These are phyloP conservation scores for Frankliniella intonsa DNA, from an alignment of 2,888 invertebrate species.

Conservation along the genomic window DNA sequence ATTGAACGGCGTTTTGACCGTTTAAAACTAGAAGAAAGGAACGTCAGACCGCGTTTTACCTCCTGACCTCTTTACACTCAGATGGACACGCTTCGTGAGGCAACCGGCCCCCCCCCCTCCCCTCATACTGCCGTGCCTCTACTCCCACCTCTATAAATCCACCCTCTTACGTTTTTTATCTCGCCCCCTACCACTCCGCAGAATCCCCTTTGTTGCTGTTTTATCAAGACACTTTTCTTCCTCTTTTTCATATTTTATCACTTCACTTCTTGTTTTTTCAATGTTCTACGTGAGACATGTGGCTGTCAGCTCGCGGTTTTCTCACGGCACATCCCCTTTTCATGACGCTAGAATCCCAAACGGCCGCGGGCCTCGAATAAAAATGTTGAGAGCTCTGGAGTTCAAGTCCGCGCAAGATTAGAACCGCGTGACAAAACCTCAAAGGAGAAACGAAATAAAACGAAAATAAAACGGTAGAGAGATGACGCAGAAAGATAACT, in stretches of 20 bases:
- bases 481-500: too few species aligned
- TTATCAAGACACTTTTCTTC: conserved; percentile 1
- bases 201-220: neutral
- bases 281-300: conserved; percentile 14
- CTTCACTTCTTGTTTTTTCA: conserved; percentile 20
- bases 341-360: conserved; percentile 4
- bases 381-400: too few species aligned
- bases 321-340: conserved; percentile 4
- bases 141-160: conserved; percentile 20
- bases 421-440: too few species aligned
- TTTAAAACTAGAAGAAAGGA: neutral
- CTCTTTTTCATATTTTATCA: conserved; percentile 27
- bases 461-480: too few species aligned
- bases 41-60: neutral
- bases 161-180: neutral
- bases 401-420: too few species aligned
- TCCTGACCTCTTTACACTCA: neutral
- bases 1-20: too few species aligned
- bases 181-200: neutral
- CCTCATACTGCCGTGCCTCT: neutral
- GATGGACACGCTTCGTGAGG: neutral
- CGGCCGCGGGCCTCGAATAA: neutral
- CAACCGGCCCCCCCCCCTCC: neutral
- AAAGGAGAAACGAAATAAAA: too few species aligned
- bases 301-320: conserved; percentile 10